A percentile compares a stretch with the other conserved stretches of the same genome.
Conservation (phyloP, 2,888 invertebrate genomes). For the Cryptocheilus praepositus region DNA sequence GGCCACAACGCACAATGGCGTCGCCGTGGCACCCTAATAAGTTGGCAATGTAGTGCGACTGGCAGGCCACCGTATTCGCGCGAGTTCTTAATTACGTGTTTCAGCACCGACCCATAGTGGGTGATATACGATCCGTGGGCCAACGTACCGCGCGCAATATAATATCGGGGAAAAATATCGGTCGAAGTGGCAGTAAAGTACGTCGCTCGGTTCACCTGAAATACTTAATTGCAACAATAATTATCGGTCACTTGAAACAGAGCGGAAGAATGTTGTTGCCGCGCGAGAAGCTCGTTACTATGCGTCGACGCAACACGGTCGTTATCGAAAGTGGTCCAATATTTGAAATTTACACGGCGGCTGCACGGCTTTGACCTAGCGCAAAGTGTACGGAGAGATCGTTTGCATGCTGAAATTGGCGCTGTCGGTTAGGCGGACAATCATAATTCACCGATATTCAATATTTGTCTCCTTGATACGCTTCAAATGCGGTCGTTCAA, state of each 20-base stretch:
- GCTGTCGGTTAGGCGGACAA: too few species aligned
- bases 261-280: slow-evolving; percentile 6
- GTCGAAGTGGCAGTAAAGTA: slow-evolving; percentile 46
- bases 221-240: slow-evolving; percentile 43
- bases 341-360: background rate
- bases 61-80: slow-evolving; percentile 55
- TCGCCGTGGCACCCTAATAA: slow-evolving; percentile 43
- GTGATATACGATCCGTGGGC: slow-evolving; percentile 49
- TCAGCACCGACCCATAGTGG: slow-evolving; percentile 41
- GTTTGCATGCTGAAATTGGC: slow-evolving; percentile 6
- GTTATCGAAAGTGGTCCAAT: background rate
- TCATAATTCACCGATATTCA: too few species aligned
- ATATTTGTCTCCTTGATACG: background rate
- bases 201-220: slow-evolving; percentile 43
- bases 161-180: slow-evolving; percentile 47
- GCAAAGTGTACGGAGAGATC: slow-evolving; percentile 1
- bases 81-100: slow-evolving; percentile 61
- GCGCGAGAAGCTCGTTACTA: background rate
- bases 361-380: background rate
- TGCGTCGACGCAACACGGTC: background rate
- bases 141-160: slow-evolving; percentile 8
- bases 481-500: slow-evolving; percentile 23
- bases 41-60: slow-evolving; percentile 40
- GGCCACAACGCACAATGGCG: slow-evolving; percentile 43
- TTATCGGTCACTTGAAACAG: slow-evolving; percentile 26